Base-by-base conservation (phyloP, 1,140 invertebrate genomes). In the Teleopsis dalmanni region DNA sequence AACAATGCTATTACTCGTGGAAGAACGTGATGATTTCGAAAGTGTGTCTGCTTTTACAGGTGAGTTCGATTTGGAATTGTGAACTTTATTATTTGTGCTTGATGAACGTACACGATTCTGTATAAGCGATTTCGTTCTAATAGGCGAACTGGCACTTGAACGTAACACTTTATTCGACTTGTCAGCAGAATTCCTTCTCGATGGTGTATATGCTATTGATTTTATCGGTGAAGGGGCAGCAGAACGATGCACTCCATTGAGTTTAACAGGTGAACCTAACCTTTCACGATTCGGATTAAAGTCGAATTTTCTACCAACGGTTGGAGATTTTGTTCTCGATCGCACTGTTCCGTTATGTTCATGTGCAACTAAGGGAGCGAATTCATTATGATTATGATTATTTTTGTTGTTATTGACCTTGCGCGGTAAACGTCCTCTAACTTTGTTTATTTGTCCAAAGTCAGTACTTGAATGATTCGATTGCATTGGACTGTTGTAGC, bases 261-360 rank as follows among this genome's bases (percentile, higher is more conserved):
- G 31, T 19, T n/a, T 34, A 4, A 19, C 45, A 8, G 57, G 53
- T 21, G 59, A 52, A 53, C 40, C 55, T 6, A 63, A 45, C 18
- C 64, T 59, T 13, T 60, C 56, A 13, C 64, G 63, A 14, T 60
- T 52, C 0, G 64, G 56, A 62, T 66, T 66, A 21, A 53, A 66
- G 22, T 66, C 64, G 14, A 66, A 66, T 31, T 55, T 46, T n/a
- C 63, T 42, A 38, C 44, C 50, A 27, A 45, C 33, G 31, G 43
- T 54, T 55, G 10, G 62, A 58, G 19, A 60, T 55, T 16, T 60
- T 37, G 13, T 58, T 57, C 38, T 53, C 57, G 43, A 54, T 40
- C 19, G 36, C 25, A 29, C 38, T 31, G n/a, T 11, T 19, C n/a
- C 14, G n/a, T 43, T 16, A 19, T 41, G 34, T 19, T 66, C 61